A percentile compares a stretch with the other conserved stretches of the same genome.
phyloP scores from a whole-genome alignment of 2,888 invertebrate genomes.

The Cheilosia variabilis region DNA sequence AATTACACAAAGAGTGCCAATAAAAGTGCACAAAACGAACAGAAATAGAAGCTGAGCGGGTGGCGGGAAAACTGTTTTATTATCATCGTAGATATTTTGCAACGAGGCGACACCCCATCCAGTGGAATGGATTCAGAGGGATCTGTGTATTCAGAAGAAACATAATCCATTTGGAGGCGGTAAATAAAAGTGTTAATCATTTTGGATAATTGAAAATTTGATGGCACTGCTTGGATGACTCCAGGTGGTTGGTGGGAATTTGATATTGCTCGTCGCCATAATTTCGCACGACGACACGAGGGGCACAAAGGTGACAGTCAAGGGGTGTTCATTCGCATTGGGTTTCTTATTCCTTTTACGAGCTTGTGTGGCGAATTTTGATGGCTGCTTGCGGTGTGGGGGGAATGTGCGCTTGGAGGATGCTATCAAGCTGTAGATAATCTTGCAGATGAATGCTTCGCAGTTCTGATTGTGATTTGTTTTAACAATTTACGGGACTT shows the following conservation, averaged over 20 bases:
- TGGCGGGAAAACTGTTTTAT: constrained; percentile 40
- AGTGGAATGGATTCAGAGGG: not conserved
- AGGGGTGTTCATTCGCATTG: not conserved
- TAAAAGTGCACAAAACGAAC: constrained; percentile 48
- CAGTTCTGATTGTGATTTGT: constrained; percentile 20
- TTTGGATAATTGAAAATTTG: constrained; percentile 69
- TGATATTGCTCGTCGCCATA: constrained; percentile 38
- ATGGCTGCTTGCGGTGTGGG: constrained; percentile 34
- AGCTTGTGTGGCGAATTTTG: constrained; percentile 44
- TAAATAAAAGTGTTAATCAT: constrained; percentile 70
- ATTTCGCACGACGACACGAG: constrained; percentile 40
- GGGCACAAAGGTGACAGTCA: constrained; percentile 58
- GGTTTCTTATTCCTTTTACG: constrained; percentile 18
- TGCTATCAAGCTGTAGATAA: constrained; percentile 17
- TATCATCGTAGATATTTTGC: constrained; percentile 47
- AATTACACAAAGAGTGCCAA: constrained; percentile 66
- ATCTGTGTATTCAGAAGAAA: not conserved
- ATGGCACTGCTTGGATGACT: constrained; percentile 44
- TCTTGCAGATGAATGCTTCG: constrained; percentile 22
- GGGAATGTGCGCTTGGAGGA: not conserved
- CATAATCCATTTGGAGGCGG: constrained; percentile 54
- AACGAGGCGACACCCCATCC: not conserved
- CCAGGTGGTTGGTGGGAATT: constrained; percentile 55
- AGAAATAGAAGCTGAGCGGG: not conserved
- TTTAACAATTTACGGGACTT: constrained; percentile 8